Base-by-base conservation (phyloP, 2,888 invertebrate species). In the Caenorhabditis sp. region DNA sequence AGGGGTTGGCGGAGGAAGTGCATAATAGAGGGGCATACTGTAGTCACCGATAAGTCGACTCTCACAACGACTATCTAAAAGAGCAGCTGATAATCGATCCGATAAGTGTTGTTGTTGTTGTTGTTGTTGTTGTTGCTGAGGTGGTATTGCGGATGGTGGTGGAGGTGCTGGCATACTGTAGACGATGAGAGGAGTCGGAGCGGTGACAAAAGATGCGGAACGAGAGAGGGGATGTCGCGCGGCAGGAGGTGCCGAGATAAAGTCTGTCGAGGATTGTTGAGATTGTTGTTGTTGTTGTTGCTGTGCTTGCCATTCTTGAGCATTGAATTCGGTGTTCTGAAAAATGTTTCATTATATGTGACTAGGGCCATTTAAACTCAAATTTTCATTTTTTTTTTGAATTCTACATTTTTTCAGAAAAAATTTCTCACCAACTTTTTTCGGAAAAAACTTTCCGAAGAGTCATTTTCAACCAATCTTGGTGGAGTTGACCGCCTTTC, bases 181-280 rank as follows among this genome's bases (percentile, higher is more conserved):
- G 26, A 74, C 69, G 24, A 74, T 60, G 23, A 74, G 1, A 5
- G 74, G 74, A 10, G 74, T 59, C n/a, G 74, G 69, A 43, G 43
- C 17, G 2, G 74, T 55, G 14, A 69, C 74, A 37, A 74, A 74
- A 2, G 74, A 74, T n/a, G 74, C 74, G 10, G 74, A 74, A 54
- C 74, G 60, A 0, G 74, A 74, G 14, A 74, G 58, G 12, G 74
- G 66, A 51, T 66, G 74, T 66, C 69, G 43, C 2, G 43, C 14
- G 14, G 3, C 3, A 3, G 5, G 17, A 3, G 43, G 43, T 10
- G 43, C 6, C 5, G 36, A 12, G 36, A 12, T 2, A 17, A 43
- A 43, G 17, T 43, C 43, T 10, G 17, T 10, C 14, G 43, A 17
- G 2, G 62, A 58, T 17, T 59, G 71, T 21, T 50, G 66, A 43